Conservation (phyloP, 1,140 invertebrate species). For the Callitettix versicolor region DNA sequence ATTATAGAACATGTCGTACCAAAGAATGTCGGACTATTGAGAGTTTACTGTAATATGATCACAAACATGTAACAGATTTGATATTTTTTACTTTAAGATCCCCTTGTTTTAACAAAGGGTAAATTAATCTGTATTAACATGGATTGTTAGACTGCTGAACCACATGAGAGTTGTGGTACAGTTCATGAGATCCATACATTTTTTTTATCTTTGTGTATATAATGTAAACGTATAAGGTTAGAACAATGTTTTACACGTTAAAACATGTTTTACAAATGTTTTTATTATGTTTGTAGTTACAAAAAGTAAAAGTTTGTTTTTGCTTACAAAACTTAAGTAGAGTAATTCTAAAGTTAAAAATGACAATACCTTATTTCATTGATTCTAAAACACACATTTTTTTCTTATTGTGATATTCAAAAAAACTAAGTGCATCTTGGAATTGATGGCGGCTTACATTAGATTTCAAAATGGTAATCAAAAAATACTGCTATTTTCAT, state of each 20-base stretch:
- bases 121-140: neutral
- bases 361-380: too few relatives aligned
- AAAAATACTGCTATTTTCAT: too few relatives aligned
- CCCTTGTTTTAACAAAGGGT: neutral
- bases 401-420: too few relatives aligned
- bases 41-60: too few relatives aligned
- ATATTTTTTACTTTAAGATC: neutral
- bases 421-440: too few relatives aligned
- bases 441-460: too few relatives aligned
- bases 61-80: neutral
- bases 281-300: neutral
- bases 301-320: neutral
- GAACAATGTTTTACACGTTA: neutral
- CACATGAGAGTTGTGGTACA: neutral
- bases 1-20: too few relatives aligned
- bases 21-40: too few relatives aligned
- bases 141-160: constrained; percentile 3
- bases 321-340: neutral
- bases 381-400: too few relatives aligned
- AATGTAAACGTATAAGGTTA: neutral
- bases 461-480: too few relatives aligned
- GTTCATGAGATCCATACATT: constrained; percentile 1
- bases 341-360: neutral
- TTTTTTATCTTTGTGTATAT: too few relatives aligned
- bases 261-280: neutral